phyloP scores from a whole-genome alignment of 2,888 invertebrate species.

The Ernsta delagoae region DNA sequence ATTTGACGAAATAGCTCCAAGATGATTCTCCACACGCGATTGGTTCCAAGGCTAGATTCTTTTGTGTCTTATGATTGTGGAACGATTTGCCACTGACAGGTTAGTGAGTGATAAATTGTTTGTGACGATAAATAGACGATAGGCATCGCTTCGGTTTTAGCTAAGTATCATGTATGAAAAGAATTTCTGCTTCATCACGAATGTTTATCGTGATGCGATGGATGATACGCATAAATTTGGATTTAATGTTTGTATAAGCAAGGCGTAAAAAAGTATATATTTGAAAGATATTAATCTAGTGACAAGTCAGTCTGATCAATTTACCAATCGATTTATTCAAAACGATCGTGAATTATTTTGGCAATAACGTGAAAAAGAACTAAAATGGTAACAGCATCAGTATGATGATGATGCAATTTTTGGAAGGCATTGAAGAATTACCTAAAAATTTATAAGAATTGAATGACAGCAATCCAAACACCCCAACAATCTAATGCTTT shows the following conservation, averaged over 20 bases:
- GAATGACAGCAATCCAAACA: too few relatives aligned
- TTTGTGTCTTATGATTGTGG: conserved; percentile 33
- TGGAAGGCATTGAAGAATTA: background rate
- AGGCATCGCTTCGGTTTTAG: conserved; percentile 19
- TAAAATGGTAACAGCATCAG: too few relatives aligned
- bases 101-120: conserved; percentile 30
- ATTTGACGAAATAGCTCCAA: conserved; percentile 37
- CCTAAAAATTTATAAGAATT: too few relatives aligned
- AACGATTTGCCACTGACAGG: conserved; percentile 31
- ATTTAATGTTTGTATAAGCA: background rate
- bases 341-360: background rate
- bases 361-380: too few relatives aligned
- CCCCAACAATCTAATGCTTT: too few relatives aligned
- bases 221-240: conserved; percentile 18
- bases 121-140: conserved; percentile 23
- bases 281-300: conserved; percentile 5
- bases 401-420: background rate
- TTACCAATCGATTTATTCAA: conserved; percentile 1
- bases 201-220: conserved; percentile 12
- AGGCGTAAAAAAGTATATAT: background rate
- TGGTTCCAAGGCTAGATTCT: conserved; percentile 22
- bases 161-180: conserved; percentile 25
- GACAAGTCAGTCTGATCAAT: conserved; percentile 8
- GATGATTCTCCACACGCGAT: conserved; percentile 28
- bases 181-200: background rate